Evolutionary conservation across 2,797 vertebrate species (phyloP), one percentile per base, ranked within the genome.

Genomic region (Hoplostethus mediterraneus): DNA sequence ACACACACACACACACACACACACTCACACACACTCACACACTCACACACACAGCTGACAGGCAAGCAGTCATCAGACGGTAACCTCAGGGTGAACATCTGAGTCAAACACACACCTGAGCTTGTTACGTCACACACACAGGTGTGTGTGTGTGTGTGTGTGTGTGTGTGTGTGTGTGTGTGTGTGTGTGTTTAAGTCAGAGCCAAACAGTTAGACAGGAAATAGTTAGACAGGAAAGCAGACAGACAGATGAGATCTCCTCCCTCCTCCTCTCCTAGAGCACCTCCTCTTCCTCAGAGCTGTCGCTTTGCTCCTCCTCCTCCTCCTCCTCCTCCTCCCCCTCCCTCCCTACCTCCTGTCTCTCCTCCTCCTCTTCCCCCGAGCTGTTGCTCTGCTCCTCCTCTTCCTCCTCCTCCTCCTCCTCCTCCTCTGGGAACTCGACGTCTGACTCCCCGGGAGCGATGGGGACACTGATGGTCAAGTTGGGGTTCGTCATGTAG

Each of bases 381-480:
- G 88, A 87, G 17, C 67, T 84, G n/a, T 88, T 84, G 14, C 86
- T 87, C 71, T 84, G 82, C 57, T 83, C 85, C 57, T 88, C 88
- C 40, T 21, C 21, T 21, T 95, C 94, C 13, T 93, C 95, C 0
- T 95, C 97, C 1, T 95, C 96, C 2, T 96, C 96, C 12, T 97
- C 31, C 96, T 45, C 97, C 92, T 0, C 88, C 6, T 87, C 90
- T 88, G 83, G 0, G 11, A 95, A 97, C 58, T 99, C 97, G 0
- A 96, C 95, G 58, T 99, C 98, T 0, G 97, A 98, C 85, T 99
- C 98, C 12, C 96, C 97, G 8, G 97, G 89, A 0, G 98, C 98
- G 1, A 99, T 99, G 53, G 98, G 98, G 71, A 99, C 97, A 1
- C 95, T 95, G 68, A 99, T 91, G 0, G 96, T 96, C 38, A 95